Percentiles rank a stretch among this genome's conserved stretches.
Conservation (phyloP, 2,797 vertebrate species). For the Clarias pachynema region DNA sequence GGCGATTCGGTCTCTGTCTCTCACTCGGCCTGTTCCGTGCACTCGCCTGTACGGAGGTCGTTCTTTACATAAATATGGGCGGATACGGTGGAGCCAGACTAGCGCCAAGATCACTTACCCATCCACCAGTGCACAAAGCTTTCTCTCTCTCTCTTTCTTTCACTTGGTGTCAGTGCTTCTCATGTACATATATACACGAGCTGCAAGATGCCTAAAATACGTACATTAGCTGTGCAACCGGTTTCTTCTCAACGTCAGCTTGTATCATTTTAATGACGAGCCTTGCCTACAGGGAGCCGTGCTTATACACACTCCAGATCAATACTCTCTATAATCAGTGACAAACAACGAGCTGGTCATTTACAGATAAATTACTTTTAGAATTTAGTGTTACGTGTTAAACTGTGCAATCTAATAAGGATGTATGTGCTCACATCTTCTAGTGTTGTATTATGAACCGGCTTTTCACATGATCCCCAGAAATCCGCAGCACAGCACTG, state of each 20-base stretch:
- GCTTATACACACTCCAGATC: slow-evolving; percentile 40
- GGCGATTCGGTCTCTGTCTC: slow-evolving; percentile 37
- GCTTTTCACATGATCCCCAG: slow-evolving; percentile 35
- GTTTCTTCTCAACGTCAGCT: slow-evolving; percentile 45
- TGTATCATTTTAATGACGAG: slow-evolving; percentile 53
- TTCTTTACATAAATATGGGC: slow-evolving; percentile 78
- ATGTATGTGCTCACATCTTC: not conserved
- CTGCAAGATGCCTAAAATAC: slow-evolving; percentile 32
- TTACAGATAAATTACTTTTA: not conserved
- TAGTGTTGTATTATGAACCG: slow-evolving; percentile 23
- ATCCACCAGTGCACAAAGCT: slow-evolving; percentile 68
- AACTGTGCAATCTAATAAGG: not conserved
- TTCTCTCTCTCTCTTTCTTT: slow-evolving; percentile 43
- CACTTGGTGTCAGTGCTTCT: slow-evolving; percentile 62
- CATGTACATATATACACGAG: not conserved
- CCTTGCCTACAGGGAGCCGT: slow-evolving; percentile 39
- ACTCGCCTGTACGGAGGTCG: slow-evolving; percentile 58
- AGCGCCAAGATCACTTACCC: slow-evolving; percentile 71
- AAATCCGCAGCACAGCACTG: slow-evolving; percentile 26
- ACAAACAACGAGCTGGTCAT: slow-evolving; percentile 11
- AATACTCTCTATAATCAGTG: slow-evolving; percentile 27
- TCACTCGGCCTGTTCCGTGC: slow-evolving; percentile 41
- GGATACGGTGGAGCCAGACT: slow-evolving; percentile 69
- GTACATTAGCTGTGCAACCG: slow-evolving; percentile 28
- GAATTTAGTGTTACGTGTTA: not conserved